Evolutionary conservation across 92 coral and sea anemone genomes (phyloP).

Genomic region (Porites cylindrica): DNA sequence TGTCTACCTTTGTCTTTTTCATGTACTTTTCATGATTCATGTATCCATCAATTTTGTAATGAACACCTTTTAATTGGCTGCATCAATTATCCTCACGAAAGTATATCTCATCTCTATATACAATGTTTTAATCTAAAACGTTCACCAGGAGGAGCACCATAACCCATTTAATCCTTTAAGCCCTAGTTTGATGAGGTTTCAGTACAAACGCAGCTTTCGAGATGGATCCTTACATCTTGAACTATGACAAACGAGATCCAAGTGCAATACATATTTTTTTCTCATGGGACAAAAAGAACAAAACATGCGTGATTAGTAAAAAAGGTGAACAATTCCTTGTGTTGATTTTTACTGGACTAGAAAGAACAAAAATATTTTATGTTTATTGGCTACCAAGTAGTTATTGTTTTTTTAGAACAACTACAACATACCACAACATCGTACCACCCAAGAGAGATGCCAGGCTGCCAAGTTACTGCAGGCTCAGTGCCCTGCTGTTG

Average conservation of each 20-base stretch:
- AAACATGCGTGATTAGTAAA: no score
- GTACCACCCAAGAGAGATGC: conserved; percentile 7
- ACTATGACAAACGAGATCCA: no score
- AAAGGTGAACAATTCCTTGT: no score
- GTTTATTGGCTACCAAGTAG: neutral
- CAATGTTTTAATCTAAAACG: neutral
- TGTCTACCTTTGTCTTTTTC: conserved; percentile 2
- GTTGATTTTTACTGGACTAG: no score
- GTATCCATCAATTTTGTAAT: neutral
- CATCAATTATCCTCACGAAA: conserved; percentile 30
- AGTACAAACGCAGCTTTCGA: no score
- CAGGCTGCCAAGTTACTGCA: conserved; percentile 17
- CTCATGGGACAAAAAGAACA: no score
- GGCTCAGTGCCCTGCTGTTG: conserved; percentile 16
- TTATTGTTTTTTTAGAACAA: conserved; percentile 38
- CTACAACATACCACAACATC: conserved; percentile 8
- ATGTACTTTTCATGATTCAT: neutral
- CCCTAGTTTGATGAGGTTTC: neutral
- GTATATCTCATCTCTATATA: no score
- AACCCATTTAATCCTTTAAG: neutral
- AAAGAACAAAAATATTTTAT: no score
- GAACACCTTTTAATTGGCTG: conserved; percentile 7
- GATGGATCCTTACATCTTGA: no score
- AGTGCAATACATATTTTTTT: no score
- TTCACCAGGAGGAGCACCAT: neutral